These are phyloP conservation scores for Dryocosmus kuriphilus DNA, from an alignment of 2,888 invertebrate genomes.

Conservation along the genomic window DNA sequence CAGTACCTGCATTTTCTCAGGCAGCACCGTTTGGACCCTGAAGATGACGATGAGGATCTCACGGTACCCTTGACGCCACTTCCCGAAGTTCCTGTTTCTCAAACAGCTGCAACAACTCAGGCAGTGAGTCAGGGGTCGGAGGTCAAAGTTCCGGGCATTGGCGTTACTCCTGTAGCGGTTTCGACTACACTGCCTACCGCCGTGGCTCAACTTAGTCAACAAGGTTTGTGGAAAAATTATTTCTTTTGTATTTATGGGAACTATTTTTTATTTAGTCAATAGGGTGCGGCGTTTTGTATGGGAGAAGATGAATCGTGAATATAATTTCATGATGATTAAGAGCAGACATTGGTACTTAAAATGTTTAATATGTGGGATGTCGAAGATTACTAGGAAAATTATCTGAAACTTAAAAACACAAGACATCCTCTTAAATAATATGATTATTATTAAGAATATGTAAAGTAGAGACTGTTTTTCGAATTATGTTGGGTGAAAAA, in stretches of 20 bases:
- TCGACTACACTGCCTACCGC: conserved; percentile 82
- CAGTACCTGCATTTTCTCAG: conserved; percentile 87
- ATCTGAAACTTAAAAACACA: too few relatives aligned
- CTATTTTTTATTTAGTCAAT: too few relatives aligned
- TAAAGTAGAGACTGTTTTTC: background rate
- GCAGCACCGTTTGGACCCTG: conserved; percentile 84
- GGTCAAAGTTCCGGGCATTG: conserved; percentile 81
- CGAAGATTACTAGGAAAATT: too few relatives aligned
- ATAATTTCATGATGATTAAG: background rate
- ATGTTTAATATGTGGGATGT: too few relatives aligned
- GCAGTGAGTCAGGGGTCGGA: conserved; percentile 77
- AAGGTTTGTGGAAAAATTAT: conserved; percentile 75
- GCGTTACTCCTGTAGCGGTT: conserved; percentile 81
- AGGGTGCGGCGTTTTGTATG: too few relatives aligned
- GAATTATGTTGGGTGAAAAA: background rate
- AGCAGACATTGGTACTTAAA: too few relatives aligned
- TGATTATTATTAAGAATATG: background rate
- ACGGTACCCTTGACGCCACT: conserved; percentile 65
- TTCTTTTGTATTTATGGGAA: conserved; percentile 25
- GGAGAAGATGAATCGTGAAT: background rate
- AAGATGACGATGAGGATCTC: conserved; percentile 79
- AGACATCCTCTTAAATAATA: background rate
- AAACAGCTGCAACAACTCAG: conserved; percentile 51
- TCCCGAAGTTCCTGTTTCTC: conserved; percentile 38
- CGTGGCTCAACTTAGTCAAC: conserved; percentile 82